Evolutionary conservation across 1,140 invertebrate species (phyloP).

Genomic region (Triops cancriformis): DNA sequence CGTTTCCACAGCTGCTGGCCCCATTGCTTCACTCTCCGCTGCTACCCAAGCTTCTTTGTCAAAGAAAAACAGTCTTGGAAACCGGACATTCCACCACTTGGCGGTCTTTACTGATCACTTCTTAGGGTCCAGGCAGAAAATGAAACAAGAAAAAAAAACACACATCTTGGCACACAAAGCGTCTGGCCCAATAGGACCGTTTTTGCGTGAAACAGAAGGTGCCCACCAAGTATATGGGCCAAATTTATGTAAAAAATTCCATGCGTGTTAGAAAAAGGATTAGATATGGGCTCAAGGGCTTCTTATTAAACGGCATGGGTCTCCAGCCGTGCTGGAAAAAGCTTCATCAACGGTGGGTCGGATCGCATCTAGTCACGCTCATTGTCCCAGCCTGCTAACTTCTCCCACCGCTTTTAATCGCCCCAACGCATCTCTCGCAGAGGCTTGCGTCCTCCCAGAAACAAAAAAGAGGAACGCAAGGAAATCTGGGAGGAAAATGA

Average conservation of each 20-base stretch:
- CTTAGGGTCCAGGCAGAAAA: background rate
- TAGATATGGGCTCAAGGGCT: slow-evolving; percentile 9
- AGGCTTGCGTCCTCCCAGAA: background rate
- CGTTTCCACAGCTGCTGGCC: background rate
- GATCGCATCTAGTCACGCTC: slow-evolving; percentile 12
- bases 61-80: background rate
- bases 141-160: background rate
- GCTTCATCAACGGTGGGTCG: slow-evolving; percentile 4
- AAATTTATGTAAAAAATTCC: background rate
- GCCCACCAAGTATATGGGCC: background rate
- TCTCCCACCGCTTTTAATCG: background rate
- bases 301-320: slow-evolving; percentile 2
- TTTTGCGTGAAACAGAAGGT: background rate
- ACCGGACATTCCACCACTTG: background rate
- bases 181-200: too few relatives aligned
- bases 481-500: background rate
- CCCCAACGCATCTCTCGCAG: background rate
- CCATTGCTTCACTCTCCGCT: background rate
- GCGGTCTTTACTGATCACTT: background rate
- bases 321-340: slow-evolving; percentile 3
- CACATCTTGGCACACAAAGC: background rate
- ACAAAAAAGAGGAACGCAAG: background rate
- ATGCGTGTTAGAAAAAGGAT: background rate
- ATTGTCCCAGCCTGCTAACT: background rate
- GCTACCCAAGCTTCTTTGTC: background rate